Base-by-base conservation (phyloP, 1,140 invertebrate species). In the Ips typographus region DNA sequence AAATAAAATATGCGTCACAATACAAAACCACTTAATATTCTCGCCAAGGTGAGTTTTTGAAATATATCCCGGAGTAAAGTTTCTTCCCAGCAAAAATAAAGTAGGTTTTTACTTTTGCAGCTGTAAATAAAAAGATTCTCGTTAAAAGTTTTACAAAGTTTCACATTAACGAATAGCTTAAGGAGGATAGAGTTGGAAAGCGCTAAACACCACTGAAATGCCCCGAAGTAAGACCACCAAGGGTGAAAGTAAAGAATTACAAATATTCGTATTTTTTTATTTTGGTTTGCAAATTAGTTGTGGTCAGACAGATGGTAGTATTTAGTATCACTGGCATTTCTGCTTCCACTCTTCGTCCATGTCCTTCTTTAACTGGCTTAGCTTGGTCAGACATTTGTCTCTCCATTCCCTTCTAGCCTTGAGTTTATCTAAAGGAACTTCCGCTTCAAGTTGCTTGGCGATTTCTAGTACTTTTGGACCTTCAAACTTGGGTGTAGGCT, bases 321-420 rank as follows among this genome's bases (percentile, higher is more conserved):
- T 22, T 22, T 22, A 55, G 52, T 5, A 22, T 51, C 60, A 67
- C 22, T 67, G 65, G 40, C 57, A 55, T 4, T 36, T 42, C 55
- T 68, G 22, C 51, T 49, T 70, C 68, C 68, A 70, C 22, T 65
- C 61, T 55, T 68, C 62, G 40, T 81, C 76, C 64, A 85, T 84
- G 75, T 94, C 86, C 74, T 87, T 90, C 78, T 96, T 97, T 39
- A 97, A 81, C 71, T 91, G 82, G 4, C 94, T 89, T 5, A 98
- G 82, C 64, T 91, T 89, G 0, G 91, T 91, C 5, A 98, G 84
- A 68, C 91, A 91, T 39, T 86, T 84, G 78, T 98, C 94, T 44
- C 95, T 83, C 93, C 94, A 97, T 1, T 84, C 84, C 51, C 94
- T 84, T 68, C 93, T 81, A 65, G 92, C 87, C 51, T 84, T 84